Conservation (phyloP, 2,888 invertebrate genomes). For the Drosophila prostipennis region DNA sequence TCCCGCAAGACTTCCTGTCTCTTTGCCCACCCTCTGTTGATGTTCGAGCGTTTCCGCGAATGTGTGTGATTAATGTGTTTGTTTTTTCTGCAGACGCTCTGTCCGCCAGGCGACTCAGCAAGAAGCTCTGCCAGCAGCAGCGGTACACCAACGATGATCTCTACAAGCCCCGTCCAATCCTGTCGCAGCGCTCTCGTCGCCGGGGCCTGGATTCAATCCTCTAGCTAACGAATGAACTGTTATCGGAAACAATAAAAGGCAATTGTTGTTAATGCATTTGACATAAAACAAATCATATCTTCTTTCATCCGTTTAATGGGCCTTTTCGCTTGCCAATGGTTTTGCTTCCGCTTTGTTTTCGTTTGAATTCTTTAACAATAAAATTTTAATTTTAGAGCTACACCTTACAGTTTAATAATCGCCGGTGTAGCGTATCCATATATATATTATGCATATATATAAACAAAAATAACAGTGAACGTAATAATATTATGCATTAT, state of each 20-base stretch:
- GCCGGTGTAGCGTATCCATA: constrained; percentile 52
- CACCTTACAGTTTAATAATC: constrained; percentile 57
- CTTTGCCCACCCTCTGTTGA: not conserved
- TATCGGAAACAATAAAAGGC: constrained; percentile 52
- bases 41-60: not conserved
- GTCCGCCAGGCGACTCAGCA: constrained; percentile 55
- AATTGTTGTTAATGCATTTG: constrained; percentile 70
- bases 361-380: constrained; percentile 68
- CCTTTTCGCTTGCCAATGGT: constrained; percentile 38
- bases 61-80: not conserved
- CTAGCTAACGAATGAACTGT: constrained; percentile 45
- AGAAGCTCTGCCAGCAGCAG: constrained; percentile 83
- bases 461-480: constrained; percentile 74
- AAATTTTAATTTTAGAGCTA: constrained; percentile 59
- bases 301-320: constrained; percentile 55
- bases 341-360: constrained; percentile 25
- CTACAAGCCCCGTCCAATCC: constrained; percentile 88
- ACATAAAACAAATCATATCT: constrained; percentile 58
- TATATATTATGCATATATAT: constrained; percentile 48
- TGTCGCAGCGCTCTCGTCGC: constrained; percentile 86
- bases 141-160: constrained; percentile 89
- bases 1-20: constrained; percentile 1
- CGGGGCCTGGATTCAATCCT: constrained; percentile 79
- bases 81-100: constrained; percentile 41
- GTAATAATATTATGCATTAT: constrained; percentile 53